Conservation (phyloP, 1,140 invertebrate species). For the Pogonognathellus flavescens region DNA sequence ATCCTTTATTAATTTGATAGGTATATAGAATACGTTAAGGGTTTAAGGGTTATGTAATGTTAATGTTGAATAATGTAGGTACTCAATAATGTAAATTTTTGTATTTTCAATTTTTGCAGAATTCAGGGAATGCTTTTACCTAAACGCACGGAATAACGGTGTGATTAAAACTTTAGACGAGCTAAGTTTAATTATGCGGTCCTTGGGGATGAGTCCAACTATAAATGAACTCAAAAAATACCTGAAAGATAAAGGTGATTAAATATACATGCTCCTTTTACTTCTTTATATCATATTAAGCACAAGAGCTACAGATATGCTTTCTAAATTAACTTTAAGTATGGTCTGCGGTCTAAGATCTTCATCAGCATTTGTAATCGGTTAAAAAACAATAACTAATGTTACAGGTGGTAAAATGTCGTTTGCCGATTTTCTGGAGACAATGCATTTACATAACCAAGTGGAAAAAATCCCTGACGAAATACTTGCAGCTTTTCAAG, state of each 20-base stretch:
- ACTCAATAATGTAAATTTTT: no score
- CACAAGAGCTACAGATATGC: no score
- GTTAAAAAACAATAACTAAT: no score
- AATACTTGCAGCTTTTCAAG: slow-evolving; percentile 89
- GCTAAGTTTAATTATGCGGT: slow-evolving; percentile 93
- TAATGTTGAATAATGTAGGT: no score
- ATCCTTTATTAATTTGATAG: no score
- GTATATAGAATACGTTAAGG: no score
- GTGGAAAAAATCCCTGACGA: slow-evolving; percentile 91
- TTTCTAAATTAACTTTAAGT: no score
- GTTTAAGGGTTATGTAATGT: no score
- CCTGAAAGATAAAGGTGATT: slow-evolving; percentile 82
- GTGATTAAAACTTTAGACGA: slow-evolving; percentile 90
- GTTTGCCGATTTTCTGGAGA: slow-evolving; percentile 95
- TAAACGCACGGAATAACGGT: slow-evolving; percentile 86
- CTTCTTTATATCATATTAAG: no score
- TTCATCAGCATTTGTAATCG: no score
- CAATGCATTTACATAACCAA: slow-evolving; percentile 91
- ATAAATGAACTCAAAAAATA: slow-evolving; percentile 89
- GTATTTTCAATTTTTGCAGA: slow-evolving; percentile 75
- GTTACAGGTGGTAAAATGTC: slow-evolving; percentile 86
- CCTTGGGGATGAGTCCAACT: slow-evolving; percentile 92
- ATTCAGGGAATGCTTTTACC: slow-evolving; percentile 93
- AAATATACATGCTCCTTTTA: background rate
- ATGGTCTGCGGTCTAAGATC: no score